These are phyloP conservation scores for Phodopus roborovskii DNA, from an alignment of 2,113 vertebrate genomes.

Conservation along the genomic window DNA sequence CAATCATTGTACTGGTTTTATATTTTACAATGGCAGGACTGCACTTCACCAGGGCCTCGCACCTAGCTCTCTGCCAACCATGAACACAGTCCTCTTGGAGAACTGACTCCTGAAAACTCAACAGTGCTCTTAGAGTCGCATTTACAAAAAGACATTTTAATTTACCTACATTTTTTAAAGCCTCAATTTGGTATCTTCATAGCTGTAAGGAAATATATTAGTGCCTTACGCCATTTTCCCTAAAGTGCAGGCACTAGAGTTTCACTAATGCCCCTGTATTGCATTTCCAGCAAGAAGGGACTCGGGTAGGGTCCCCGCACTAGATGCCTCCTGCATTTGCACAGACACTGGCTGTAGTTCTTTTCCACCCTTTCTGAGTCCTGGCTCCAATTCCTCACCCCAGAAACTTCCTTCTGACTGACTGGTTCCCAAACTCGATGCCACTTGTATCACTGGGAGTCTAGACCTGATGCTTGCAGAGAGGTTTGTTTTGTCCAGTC, in stretches of 20 bases:
- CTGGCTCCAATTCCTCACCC: not conserved
- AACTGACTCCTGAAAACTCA: conserved; percentile 45
- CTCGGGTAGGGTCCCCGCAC: not conserved
- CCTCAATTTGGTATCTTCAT: conserved; percentile 46
- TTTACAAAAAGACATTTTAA: conserved; percentile 42
- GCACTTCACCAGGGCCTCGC: not conserved
- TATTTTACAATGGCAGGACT: not conserved
- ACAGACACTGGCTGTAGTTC: not conserved
- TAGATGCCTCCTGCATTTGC: not conserved
- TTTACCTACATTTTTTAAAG: conserved; percentile 27
- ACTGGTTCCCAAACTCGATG: not conserved
- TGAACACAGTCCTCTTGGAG: not conserved
- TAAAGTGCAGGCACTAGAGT: not conserved
- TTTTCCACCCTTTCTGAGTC: not conserved
- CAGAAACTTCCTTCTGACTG: not conserved
- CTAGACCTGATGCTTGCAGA: not conserved
- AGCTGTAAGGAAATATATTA: not conserved
- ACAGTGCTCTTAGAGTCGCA: not conserved
- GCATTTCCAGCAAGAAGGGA: too few relatives aligned
- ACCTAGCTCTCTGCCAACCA: not conserved
- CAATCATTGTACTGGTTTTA: not conserved
- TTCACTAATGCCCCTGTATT: not conserved
- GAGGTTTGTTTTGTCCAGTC: not conserved
- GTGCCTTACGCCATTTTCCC: not conserved
- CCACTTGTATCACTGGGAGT: rapidly evolving